Percentiles rank a stretch among this genome's conserved stretches.
phyloP scores from a whole-genome alignment of 2,113 vertebrate species.

The Eubucco bourcierii region DNA sequence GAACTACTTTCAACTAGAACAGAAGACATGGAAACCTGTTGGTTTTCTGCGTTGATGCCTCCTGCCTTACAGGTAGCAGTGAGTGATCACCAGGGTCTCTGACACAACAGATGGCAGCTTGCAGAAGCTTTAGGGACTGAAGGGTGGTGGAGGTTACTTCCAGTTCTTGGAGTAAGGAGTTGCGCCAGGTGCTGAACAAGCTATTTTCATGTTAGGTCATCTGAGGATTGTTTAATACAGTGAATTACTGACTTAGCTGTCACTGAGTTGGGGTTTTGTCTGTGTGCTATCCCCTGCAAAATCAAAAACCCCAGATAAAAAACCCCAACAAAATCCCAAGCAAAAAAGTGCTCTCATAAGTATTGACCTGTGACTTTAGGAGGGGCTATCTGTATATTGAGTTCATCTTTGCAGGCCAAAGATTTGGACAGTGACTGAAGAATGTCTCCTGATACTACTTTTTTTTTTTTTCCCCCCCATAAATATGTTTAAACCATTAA shows the following conservation, averaged over 20 bases:
- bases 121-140: not conserved
- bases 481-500: not conserved
- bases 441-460: not conserved
- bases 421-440: not conserved
- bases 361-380: not conserved
- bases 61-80: not conserved
- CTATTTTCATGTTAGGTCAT: not conserved
- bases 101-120: not conserved
- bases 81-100: not conserved
- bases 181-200: not conserved
- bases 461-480: not conserved
- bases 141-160: not conserved
- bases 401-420: not conserved
- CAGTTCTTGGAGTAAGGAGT: not conserved
- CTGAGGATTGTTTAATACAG: not conserved
- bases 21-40: not conserved
- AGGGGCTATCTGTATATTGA: not conserved
- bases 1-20: not conserved
- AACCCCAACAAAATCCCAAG: fast-evolving
- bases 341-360: not conserved
- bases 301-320: not conserved
- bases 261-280: not conserved
- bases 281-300: not conserved
- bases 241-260: not conserved
- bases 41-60: not conserved